phyloP scores from a whole-genome alignment of 2,113 vertebrate species.

The Hippopotamus amphibius region DNA sequence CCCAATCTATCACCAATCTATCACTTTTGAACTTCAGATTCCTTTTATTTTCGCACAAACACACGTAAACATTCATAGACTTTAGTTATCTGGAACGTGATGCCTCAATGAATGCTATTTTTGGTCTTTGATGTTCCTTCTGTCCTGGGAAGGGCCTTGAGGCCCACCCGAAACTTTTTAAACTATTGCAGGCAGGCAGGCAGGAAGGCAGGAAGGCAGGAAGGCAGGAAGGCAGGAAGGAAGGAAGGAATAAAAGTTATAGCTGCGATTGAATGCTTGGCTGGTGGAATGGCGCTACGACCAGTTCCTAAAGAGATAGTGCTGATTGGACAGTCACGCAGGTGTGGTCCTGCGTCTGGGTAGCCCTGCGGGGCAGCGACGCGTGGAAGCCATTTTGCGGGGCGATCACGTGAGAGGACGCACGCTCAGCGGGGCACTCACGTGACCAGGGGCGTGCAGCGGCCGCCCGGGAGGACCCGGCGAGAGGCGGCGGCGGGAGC shows the following conservation, averaged over 20 bases:
- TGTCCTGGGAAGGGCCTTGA: background rate
- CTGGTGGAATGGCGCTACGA: background rate
- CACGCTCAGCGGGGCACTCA: slow-evolving; percentile 62
- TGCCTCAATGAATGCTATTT: background rate
- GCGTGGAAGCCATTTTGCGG: slow-evolving; percentile 71
- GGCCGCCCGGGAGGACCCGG: slow-evolving; percentile 78
- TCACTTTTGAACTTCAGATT: background rate
- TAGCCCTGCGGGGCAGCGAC: background rate
- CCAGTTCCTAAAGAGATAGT: fast-evolving
- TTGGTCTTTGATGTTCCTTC: slow-evolving; percentile 82
- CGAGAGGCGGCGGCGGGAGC: slow-evolving; percentile 72
- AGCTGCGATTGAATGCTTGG: slow-evolving; percentile 56
- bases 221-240: background rate
- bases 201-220: too few relatives aligned
- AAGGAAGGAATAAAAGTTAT: background rate
- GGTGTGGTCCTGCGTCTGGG: fast-evolving
- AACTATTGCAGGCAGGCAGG: background rate
- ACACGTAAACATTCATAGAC: background rate
- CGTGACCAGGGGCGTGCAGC: slow-evolving; percentile 74
- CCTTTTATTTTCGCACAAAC: background rate
- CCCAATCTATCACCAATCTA: background rate
- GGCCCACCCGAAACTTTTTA: background rate
- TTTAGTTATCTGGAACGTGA: background rate
- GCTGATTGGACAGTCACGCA: fast-evolving
- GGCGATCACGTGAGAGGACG: slow-evolving; percentile 72